A percentile compares a stretch with the other conserved stretches of the same genome.
Evolutionary conservation across 1,140 invertebrate species (phyloP).

Genomic region (Oppia nitens): DNA sequence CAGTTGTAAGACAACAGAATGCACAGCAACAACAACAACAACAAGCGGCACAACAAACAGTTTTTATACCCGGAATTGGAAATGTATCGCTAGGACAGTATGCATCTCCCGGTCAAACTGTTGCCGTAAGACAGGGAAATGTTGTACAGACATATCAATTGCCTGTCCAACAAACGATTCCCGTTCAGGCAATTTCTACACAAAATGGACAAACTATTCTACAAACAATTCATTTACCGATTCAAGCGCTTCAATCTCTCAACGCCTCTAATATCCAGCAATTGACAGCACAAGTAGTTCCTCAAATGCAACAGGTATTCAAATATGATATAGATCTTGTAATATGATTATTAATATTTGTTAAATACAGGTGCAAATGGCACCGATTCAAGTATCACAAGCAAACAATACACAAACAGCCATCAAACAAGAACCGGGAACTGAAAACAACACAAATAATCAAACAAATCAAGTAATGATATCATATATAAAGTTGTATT

Average conservation of each 20-base stretch:
- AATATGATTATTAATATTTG: neutral
- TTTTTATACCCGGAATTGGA: constrained; percentile 23
- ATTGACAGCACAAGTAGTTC: constrained; percentile 14
- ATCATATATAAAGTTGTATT: neutral
- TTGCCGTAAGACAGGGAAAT: constrained; percentile 42
- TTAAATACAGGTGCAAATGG: constrained; percentile 56
- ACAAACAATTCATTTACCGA: constrained; percentile 76
- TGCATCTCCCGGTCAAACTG: constrained; percentile 44
- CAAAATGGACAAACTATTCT: constrained; percentile 77
- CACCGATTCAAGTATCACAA: constrained; percentile 27
- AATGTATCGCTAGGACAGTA: constrained; percentile 22
- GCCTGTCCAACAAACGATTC: constrained; percentile 60
- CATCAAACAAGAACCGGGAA: constrained; percentile 16
- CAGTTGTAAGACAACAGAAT: constrained; percentile 14
- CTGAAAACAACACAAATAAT: constrained; percentile 1
- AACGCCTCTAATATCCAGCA: constrained; percentile 32
- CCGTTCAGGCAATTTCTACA: constrained; percentile 75
- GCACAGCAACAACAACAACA: constrained; percentile 8
- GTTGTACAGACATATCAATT: constrained; percentile 49
- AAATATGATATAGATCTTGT: neutral
- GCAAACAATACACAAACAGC: neutral
- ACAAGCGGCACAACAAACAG: constrained; percentile 21
- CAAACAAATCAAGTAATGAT: constrained; percentile 1
- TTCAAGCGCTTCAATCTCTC: constrained; percentile 48
- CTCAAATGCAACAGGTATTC: constrained; percentile 15